Evolutionary conservation across 2,888 invertebrate genomes (phyloP).

Genomic region (Busseola fusca): DNA sequence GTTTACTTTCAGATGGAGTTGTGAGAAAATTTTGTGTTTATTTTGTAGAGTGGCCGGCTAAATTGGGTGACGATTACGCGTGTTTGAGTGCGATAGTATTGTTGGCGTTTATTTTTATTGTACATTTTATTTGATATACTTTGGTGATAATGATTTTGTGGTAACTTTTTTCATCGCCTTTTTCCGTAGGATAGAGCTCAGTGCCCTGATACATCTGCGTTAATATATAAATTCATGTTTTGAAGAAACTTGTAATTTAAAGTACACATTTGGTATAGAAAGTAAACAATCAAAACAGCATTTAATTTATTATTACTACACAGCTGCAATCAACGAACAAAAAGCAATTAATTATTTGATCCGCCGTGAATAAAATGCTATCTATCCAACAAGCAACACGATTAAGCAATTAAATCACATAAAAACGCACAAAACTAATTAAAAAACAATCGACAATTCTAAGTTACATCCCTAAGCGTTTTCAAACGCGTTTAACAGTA

Average conservation of each 20-base stretch:
- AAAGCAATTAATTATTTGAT: conserved; percentile 22
- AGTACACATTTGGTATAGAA: not conserved
- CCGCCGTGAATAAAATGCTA: conserved; percentile 19
- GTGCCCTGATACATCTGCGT: not conserved
- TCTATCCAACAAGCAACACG: conserved; percentile 21
- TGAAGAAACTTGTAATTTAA: not conserved
- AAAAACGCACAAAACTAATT: conserved; percentile 43
- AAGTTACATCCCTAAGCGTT: conserved; percentile 49
- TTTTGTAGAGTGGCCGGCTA: conserved; percentile 60
- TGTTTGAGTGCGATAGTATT: conserved; percentile 53
- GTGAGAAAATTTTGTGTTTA: conserved; percentile 66
- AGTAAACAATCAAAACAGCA: conserved; percentile 11
- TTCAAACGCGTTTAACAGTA: conserved; percentile 74
- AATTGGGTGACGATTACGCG: conserved; percentile 62
- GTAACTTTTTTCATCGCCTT: not conserved
- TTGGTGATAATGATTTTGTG: conserved; percentile 5
- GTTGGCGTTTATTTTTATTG: conserved; percentile 36
- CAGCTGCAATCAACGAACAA: conserved; percentile 11
- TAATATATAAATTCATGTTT: not conserved
- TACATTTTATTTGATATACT: conserved; percentile 17
- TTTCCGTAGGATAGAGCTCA: not conserved
- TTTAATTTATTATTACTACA: not conserved
- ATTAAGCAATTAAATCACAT: conserved; percentile 43
- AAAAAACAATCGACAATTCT: conserved; percentile 43
- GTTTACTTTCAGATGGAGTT: conserved; percentile 71